Evolutionary conservation across 2,113 vertebrate species (phyloP), one percentile per base, ranked within the genome.

Genomic region (Osmerus eperlanus): DNA sequence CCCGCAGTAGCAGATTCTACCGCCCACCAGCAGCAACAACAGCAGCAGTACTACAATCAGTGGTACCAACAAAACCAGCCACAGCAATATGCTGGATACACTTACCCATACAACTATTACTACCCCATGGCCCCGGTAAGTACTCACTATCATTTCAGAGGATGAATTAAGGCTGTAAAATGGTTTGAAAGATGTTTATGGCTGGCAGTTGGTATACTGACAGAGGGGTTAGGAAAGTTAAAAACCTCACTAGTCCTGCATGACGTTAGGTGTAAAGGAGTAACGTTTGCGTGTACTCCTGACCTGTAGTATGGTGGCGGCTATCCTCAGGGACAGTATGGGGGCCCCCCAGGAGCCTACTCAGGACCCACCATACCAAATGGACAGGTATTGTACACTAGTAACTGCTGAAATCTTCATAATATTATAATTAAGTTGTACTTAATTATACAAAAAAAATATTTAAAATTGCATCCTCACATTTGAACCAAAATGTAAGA

Each of bases 61-160:
- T 94, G 94, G 86, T 95, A 97, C 82, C 95, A 93, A 79, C 95
- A 95, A 86, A 94, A 93, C 89, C 95, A 94, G 81, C 95, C 94
- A 74, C 94, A 94, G 73, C 94, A 89, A 71, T 93, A 95, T 64
- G 91, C 94, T 84, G 95, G 84, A 67, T 97, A 96, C 8, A 55
- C 91, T 16, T 97, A 96, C 25, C 91, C 93, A 0, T 96, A 96
- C 77, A 91, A 92, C 83, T 95, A 94, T 81, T 95, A 95, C 76
- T 95, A 95, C 61, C 91, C 85, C 18, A 86, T 94, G 94, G 65
- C 67, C 56, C 84, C 87, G 62, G 94, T 95, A 84, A 91, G 93
- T 86, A 8, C 47, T 8, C 41, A 2, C 19, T 19, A 23, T 51
- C 19, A 7, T 28, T 62, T 61, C 23, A 61, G 8, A 28, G 13